phyloP scores from a whole-genome alignment of 2,113 vertebrate species.

The Istiophorus platypterus region DNA sequence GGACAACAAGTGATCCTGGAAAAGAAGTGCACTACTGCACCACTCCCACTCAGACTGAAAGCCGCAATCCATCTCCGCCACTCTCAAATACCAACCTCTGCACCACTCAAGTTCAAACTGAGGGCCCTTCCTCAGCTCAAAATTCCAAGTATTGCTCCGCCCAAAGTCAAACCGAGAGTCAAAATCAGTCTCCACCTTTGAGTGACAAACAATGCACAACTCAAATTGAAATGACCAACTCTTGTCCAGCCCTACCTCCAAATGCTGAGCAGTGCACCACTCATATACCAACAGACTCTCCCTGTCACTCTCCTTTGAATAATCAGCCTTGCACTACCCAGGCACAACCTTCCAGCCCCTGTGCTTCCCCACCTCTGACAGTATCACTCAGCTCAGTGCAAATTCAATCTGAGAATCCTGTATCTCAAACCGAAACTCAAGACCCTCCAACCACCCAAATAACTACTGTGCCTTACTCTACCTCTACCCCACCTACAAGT shows the following conservation, averaged over 20 bases:
- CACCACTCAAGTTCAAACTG: conserved; percentile 72
- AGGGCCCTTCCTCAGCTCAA: conserved; percentile 40
- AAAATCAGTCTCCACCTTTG: conserved; percentile 35
- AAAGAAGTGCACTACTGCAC: conserved; percentile 79
- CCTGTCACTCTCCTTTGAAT: conserved; percentile 34
- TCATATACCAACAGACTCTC: conserved; percentile 60
- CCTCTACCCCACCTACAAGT: conserved; percentile 57
- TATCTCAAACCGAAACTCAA: conserved; percentile 44
- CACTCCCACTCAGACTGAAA: conserved; percentile 77
- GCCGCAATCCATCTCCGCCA: conserved; percentile 44
- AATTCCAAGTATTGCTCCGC: conserved; percentile 64
- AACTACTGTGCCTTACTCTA: conserved; percentile 80
- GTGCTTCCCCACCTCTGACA: conserved; percentile 49
- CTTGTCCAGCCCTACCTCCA: conserved; percentile 47
- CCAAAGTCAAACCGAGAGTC: conserved; percentile 70
- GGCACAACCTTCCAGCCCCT: conserved; percentile 52
- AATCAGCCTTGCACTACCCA: conserved; percentile 57
- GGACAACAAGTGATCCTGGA: conserved; percentile 81
- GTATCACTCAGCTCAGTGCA: conserved; percentile 40
- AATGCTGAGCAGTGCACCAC: conserved; percentile 49
- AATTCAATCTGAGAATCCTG: conserved; percentile 50
- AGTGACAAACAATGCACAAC: conserved; percentile 58
- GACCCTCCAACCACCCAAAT: conserved; percentile 60
- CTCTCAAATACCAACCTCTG: conserved; percentile 63
- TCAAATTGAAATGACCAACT: conserved; percentile 35